These are phyloP conservation scores for Tetragnatha versicolor DNA, from an alignment of 1,140 invertebrate species.

Conservation along the genomic window DNA sequence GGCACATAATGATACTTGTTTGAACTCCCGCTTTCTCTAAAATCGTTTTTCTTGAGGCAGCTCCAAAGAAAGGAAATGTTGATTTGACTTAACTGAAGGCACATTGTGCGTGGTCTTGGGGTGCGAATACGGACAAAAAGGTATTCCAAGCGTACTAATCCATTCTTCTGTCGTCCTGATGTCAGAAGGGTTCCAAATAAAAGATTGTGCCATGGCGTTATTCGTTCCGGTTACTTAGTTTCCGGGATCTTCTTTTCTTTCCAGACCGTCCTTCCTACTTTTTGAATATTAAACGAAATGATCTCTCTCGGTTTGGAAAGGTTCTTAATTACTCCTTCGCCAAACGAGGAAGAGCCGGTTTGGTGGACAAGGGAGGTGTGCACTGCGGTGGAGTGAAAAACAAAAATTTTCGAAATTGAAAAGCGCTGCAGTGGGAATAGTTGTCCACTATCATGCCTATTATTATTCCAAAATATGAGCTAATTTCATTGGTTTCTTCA, in stretches of 20 bases:
- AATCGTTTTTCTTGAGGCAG: slow-evolving; percentile 6
- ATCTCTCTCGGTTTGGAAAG: no score
- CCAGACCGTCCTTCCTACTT: background rate
- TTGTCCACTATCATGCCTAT: no score
- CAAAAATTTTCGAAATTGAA: no score
- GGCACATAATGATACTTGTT: background rate
- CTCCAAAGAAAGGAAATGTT: slow-evolving; percentile 8
- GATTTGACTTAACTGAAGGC: background rate
- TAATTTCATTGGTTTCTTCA: no score
- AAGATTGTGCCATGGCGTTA: background rate
- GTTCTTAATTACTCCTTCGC: no score
- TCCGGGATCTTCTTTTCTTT: background rate
- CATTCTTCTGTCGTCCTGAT: slow-evolving; percentile 5
- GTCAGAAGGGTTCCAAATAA: background rate
- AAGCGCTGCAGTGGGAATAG: no score
- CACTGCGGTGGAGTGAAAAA: no score
- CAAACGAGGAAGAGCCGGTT: no score
- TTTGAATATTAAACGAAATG: no score
- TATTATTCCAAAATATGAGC: no score
- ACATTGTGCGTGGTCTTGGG: slow-evolving; percentile 30
- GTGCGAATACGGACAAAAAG: slow-evolving; percentile 23
- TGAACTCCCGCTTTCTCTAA: background rate
- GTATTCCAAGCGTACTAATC: slow-evolving; percentile 26
- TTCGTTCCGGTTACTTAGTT: slow-evolving; percentile 19
- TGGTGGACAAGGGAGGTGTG: no score